These are phyloP conservation scores for Dynastes hyllus DNA, from an alignment of 2,888 invertebrate species.

Conservation along the genomic window DNA sequence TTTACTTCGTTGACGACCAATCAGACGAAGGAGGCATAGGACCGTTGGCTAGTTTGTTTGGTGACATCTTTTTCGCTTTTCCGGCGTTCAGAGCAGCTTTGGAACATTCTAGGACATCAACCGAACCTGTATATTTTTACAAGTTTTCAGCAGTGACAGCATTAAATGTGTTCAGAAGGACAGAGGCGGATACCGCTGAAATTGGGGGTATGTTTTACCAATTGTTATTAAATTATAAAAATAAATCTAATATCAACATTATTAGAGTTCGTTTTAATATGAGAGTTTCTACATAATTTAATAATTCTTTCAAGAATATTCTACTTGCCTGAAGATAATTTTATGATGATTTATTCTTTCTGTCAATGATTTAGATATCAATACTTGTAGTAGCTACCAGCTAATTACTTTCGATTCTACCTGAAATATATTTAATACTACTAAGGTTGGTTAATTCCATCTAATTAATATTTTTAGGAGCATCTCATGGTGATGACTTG, in stretches of 20 bases:
- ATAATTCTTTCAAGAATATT: no score
- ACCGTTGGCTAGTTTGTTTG: conserved; percentile 32
- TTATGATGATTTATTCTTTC: no score
- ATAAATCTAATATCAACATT: no score
- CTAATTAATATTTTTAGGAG: conserved; percentile 50
- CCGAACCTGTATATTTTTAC: conserved; percentile 43
- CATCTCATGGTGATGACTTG: conserved; percentile 62
- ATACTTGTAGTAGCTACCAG: no score
- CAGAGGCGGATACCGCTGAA: neutral
- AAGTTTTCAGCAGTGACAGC: conserved; percentile 41
- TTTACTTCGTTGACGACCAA: conserved; percentile 37
- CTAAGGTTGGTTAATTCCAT: neutral
- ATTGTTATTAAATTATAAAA: no score
- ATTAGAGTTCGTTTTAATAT: no score
- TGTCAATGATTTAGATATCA: no score
- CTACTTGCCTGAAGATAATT: no score
- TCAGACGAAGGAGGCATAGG: neutral
- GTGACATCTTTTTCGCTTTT: conserved; percentile 45
- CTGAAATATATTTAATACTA: neutral
- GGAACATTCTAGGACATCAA: conserved; percentile 36
- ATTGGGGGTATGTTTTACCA: neutral
- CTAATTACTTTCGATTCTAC: neutral
- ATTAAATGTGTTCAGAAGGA: conserved; percentile 50
- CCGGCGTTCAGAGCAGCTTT: conserved; percentile 45
- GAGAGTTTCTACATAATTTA: no score